Base-by-base conservation (phyloP, 2,113 vertebrate genomes). In the Balaeniceps rex region DNA sequence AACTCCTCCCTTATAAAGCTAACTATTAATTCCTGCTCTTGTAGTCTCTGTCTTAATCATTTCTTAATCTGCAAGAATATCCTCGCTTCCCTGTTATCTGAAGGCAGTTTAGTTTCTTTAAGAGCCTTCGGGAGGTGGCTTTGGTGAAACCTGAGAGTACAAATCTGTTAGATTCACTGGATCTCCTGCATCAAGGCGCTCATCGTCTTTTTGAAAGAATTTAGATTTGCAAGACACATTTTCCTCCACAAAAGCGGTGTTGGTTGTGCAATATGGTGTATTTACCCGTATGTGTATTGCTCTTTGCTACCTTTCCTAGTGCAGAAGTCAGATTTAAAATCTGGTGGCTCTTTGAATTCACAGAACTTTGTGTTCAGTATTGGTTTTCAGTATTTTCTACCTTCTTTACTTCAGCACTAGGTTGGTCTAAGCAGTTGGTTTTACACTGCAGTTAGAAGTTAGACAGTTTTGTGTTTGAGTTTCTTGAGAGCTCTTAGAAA, bases 131-230 rank as follows among this genome's bases (percentile, higher is more conserved):
- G 36, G 29, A 70, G 29, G 25, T 23, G 80, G 42, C 40, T 84
- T 65, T 28, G 42, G 16, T 42, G 57, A 33, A 71, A 57, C 36
- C 36, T 36, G 57, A 36, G 58, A 38, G 51, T 11, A 23, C 42
- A 51, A 42, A 57, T 24, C 44, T 2, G 0, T 70, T 40, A 0
- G 2, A 2, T 16, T 64, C 38, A 8, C 74, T 33, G 49, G 25
- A 71, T 71, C 51, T 42, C 42, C 31, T 33, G 31, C 36, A 16
- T 11, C 7, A 3, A 7, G 8, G 58, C 5, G 40, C 25, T 78
- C 25, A 6, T 9, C 18, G 0, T 33, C 25, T 3, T 49, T 52
- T 52, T 11, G 46, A 47, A 55, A 12, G 55, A 31, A 38, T 42
- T 57, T 4, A 21, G 33, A 8, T 44, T 51, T 24, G 22, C 58